Evolutionary conservation across 2,797 vertebrate species (phyloP).

Genomic region (Anas flavirostris): DNA sequence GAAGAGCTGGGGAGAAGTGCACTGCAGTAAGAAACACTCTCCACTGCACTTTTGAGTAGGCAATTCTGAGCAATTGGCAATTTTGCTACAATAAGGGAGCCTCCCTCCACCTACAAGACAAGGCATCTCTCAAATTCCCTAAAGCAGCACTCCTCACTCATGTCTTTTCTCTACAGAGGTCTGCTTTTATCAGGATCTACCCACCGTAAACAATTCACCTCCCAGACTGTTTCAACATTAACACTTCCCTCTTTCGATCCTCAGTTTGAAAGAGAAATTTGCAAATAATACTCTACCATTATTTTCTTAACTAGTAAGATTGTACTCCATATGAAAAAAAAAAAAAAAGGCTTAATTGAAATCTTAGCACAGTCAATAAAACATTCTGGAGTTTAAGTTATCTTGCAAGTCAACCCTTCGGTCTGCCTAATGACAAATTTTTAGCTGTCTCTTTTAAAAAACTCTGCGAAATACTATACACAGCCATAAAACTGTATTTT

Average conservation of each 20-base stretch:
- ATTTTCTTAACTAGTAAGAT: background rate
- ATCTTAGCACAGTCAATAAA: background rate
- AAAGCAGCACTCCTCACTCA: background rate
- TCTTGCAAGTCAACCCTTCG: background rate
- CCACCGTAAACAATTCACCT: background rate
- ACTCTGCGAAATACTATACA: background rate
- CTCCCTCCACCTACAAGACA: background rate
- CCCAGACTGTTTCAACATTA: background rate
- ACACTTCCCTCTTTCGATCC: background rate
- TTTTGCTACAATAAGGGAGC: background rate
- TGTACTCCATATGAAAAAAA: background rate
- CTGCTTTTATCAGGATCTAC: background rate
- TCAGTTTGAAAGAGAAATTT: background rate
- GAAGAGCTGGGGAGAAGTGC: background rate
- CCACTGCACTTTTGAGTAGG: no score
- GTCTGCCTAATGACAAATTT: background rate
- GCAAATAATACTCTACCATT: background rate
- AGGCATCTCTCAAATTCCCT: background rate
- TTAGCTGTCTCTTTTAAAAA: background rate
- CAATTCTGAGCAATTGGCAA: background rate
- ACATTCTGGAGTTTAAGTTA: background rate
- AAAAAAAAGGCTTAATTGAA: background rate
- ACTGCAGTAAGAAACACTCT: background rate
- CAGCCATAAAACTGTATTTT: background rate
- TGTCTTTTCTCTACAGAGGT: background rate